Evolutionary conservation across 2,888 invertebrate species (phyloP).

Genomic region (Eupeodes luniger): DNA sequence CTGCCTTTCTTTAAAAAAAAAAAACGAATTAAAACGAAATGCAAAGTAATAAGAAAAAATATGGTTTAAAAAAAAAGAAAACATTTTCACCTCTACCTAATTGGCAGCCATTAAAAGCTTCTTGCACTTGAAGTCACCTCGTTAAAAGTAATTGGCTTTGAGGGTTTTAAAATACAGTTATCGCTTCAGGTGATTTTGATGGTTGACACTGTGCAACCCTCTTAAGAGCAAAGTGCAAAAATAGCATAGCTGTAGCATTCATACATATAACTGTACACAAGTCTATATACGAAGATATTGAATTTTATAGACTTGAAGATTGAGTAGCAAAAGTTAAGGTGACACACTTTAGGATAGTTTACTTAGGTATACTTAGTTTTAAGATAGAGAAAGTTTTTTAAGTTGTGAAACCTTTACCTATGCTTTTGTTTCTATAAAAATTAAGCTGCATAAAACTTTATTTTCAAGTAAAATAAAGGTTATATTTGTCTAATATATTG

Average conservation of each 20-base stretch:
- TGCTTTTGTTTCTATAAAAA: not conserved
- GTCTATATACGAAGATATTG: conserved; percentile 3
- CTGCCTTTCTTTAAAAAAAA: not conserved
- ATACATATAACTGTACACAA: no score
- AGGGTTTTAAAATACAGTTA: conserved; percentile 35
- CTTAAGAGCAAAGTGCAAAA: conserved; percentile 36
- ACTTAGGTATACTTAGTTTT: not conserved
- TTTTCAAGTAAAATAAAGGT: not conserved
- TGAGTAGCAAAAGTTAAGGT: conserved; percentile 14
- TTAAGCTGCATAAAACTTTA: no score
- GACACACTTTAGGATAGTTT: not conserved
- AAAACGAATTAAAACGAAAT: not conserved
- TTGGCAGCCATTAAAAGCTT: conserved; percentile 63
- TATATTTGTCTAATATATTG: no score
- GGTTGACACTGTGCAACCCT: conserved; percentile 42
- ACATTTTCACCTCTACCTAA: conserved; percentile 25
- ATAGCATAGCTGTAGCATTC: not conserved
- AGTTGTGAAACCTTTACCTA: not conserved
- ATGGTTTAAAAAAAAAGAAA: not conserved
- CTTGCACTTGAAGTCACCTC: conserved; percentile 64
- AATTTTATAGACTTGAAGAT: conserved; percentile 25
- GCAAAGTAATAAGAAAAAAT: not conserved
- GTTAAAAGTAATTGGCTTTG: conserved; percentile 69
- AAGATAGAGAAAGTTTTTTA: not conserved
- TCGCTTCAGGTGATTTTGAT: conserved; percentile 51